phyloP scores from a whole-genome alignment of 2,113 vertebrate genomes.

The Elanus axillaris region DNA sequence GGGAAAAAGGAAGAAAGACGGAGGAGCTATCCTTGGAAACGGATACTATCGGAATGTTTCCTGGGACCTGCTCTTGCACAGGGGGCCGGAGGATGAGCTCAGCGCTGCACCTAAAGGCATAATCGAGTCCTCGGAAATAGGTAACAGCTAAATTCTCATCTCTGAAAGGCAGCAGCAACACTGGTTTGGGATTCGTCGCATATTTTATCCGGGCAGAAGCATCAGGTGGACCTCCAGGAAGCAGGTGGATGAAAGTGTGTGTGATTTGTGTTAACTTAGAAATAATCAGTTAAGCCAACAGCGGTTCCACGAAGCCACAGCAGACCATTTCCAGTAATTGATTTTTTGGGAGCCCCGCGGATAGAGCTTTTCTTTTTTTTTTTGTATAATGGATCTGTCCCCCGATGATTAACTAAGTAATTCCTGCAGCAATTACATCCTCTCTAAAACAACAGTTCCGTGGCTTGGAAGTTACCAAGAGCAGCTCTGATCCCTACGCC shows the following conservation, averaged over 20 bases:
- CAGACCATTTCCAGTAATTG: conserved; percentile 53
- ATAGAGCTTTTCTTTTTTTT: background rate
- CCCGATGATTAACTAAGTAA: conserved; percentile 57
- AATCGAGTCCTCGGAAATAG: background rate
- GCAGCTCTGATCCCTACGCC: background rate
- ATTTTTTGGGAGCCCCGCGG: background rate
- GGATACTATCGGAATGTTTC: background rate
- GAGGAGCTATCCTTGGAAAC: background rate
- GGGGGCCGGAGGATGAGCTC: background rate
- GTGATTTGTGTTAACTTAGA: conserved; percentile 44
- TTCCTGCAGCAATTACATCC: conserved; percentile 50
- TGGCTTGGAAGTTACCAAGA: conserved; percentile 28
- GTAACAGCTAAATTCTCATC: background rate
- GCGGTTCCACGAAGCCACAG: conserved; percentile 1
- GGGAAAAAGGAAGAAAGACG: background rate
- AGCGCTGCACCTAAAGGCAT: background rate
- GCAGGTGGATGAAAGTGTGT: background rate
- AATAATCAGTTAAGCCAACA: conserved; percentile 54
- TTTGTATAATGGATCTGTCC: conserved; percentile 41
- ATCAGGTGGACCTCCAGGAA: background rate
- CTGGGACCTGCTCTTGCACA: background rate
- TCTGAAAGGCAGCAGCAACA: background rate
- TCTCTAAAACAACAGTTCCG: conserved; percentile 30
- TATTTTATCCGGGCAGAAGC: background rate
- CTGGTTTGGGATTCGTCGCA: background rate